Base-by-base conservation (phyloP, 2,113 vertebrate genomes). In the Cyprinodon tularosa region DNA sequence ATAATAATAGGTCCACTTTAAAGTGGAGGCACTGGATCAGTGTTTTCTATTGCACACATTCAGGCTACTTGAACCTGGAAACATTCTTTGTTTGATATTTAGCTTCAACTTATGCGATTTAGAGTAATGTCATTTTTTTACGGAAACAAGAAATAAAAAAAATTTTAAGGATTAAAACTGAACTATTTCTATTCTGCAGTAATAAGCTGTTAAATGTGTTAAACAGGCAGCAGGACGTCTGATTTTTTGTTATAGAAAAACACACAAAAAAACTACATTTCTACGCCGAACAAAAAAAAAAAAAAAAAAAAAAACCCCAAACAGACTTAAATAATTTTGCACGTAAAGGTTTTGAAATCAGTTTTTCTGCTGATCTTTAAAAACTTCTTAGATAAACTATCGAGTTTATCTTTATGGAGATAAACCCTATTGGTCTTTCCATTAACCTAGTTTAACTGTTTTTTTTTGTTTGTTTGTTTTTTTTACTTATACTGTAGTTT, bases 1-100 rank as follows among this genome's bases (percentile, higher is more conserved):
- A 15, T 15, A 47, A 66, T 20, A 57, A 11, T 20, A 57, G 5
- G n/a, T 57, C 50, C 22, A 36, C 39, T 37, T 1, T 1, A 3
- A 63, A 38, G 45, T 3, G 38, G 42, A 13, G 44, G 15, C 12
- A 44, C 14, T 45, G 44, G 44, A 42, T 15, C 8, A 38, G 20
- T 4, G 45, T 40, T 40, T n/a, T 72, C 53, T 74, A 22, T 57
- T 68, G 65, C 65, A 62, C 76, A 62, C 48, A 42, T 44, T 64
- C 17, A 29, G 36, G 68, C 17, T 44, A 45, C n/a, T 40, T 40
- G 17, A 53, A 15, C 45, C 61, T 40, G 62, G 20, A 57, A 17
- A 9, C 7, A 12, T 42, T 14, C 44, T 4, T 4, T 4, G 5
- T 22, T 17, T 65, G 62, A 65, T n/a, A 39, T 65, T 65, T 42